Evolutionary conservation across 2,888 invertebrate species (phyloP).

Genomic region (Hanleya hanleyi): DNA sequence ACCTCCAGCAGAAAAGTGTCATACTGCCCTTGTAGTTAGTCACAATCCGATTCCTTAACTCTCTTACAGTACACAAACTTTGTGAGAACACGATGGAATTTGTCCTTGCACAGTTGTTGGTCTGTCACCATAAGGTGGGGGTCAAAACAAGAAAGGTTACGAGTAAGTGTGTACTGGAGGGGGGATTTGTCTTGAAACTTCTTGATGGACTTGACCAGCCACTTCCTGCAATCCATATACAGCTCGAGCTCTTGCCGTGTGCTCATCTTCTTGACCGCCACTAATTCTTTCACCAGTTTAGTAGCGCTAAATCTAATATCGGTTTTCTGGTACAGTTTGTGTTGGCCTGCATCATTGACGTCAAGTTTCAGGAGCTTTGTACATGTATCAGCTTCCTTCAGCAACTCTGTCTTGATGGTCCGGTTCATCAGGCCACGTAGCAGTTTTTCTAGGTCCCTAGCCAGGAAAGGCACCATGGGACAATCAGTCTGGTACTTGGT

Average conservation of each 20-base stretch:
- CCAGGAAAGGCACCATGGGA: constrained; percentile 27
- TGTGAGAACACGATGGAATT: background rate
- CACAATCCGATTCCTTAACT: background rate
- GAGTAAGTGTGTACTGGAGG: background rate
- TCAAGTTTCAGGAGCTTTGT: background rate
- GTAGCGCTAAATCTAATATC: background rate
- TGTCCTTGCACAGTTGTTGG: background rate
- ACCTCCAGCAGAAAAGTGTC: background rate
- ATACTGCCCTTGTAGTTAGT: background rate
- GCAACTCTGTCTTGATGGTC: background rate
- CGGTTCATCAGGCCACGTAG: background rate
- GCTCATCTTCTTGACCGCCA: background rate
- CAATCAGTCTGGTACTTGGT: constrained; percentile 27
- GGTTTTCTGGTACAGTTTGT: background rate
- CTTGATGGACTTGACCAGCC: background rate
- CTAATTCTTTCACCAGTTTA: background rate
- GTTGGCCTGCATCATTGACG: background rate
- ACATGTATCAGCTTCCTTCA: background rate
- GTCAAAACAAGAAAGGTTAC: background rate
- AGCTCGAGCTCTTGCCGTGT: background rate
- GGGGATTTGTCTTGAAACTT: background rate
- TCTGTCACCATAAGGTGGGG: background rate
- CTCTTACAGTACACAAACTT: background rate
- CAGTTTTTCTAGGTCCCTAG: background rate
- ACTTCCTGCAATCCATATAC: background rate